A percentile compares a stretch with the other conserved stretches of the same genome.
Evolutionary conservation across 2,113 vertebrate genomes (phyloP).

Genomic region (Andinoacara biseriatus): DNA sequence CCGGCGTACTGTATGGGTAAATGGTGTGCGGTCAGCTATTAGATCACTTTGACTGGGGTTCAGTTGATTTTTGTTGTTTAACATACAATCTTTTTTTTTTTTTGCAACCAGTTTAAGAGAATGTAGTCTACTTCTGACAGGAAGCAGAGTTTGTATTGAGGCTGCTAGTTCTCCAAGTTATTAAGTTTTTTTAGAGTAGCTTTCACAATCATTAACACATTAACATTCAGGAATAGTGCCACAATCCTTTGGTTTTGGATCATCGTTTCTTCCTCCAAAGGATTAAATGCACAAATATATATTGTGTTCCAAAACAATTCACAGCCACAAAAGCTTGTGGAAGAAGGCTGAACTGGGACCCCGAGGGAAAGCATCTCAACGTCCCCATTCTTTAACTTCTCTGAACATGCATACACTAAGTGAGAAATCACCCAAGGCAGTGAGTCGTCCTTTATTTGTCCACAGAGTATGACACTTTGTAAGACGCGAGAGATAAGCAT

Average conservation of each 20-base stretch:
- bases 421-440: constrained; percentile 14
- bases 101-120: constrained; percentile 42
- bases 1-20: constrained; percentile 1
- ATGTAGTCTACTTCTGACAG: constrained; percentile 36
- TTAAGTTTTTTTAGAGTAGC: constrained; percentile 14
- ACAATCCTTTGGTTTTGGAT: constrained; percentile 31
- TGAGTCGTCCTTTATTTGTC: constrained; percentile 10
- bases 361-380: neutral
- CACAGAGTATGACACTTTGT: neutral
- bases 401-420: neutral
- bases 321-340: constrained; percentile 1
- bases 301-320: constrained; percentile 26
- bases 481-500: neutral
- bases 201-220: constrained; percentile 22
- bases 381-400: constrained; percentile 17
- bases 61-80: constrained; percentile 41
- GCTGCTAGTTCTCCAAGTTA: neutral
- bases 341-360: constrained; percentile 8
- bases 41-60: constrained; percentile 29
- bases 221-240: constrained; percentile 11
- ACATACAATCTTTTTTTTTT: constrained; percentile 35
- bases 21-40: constrained; percentile 33
- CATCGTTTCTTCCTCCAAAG: constrained; percentile 20
- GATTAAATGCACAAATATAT: constrained; percentile 58
- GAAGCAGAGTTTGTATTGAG: constrained; percentile 9